Evolutionary conservation across 2,797 vertebrate genomes (phyloP), one percentile per base, ranked within the genome.

Genomic region (Tauraco hartlaubi): DNA sequence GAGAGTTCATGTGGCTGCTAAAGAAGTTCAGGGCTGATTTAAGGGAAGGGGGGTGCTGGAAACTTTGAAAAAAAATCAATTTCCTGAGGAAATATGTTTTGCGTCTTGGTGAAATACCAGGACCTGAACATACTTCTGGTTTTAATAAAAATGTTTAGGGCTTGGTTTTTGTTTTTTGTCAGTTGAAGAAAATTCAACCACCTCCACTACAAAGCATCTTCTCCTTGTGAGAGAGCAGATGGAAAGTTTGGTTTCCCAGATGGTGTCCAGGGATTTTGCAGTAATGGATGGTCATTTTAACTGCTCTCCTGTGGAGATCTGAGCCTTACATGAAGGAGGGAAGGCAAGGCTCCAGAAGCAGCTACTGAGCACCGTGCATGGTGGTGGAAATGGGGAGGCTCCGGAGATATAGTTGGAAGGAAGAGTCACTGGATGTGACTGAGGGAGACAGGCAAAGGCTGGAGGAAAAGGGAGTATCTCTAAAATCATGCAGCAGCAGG

Each of bases 21-120:
- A 85, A 92, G 77, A 68, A 87, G 78, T 77, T 80, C 44, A 91
- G 78, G 64, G 68, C 68, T 89, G 94, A 92, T 82, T 87, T 86
- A 94, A 95, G 52, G 67, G 73, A 83, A 43, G 61, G 61, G 39
- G 43, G 15, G 4, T 56, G 59, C 72, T 90, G 92, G 89, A 91
- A 94, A 97, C 72, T 51, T 94, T 31, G 75, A 76, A 91, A 89
- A 87, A 91, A 92, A 89, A 73, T 85, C 90, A 92, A 94, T 96
- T 96, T 96, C 93, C 94, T 96, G 95, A 94, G 59, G 91, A 96
- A 94, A 93, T 91, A 90, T 75, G 84, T 74, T 96, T 94, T 96
- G 91, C 94, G 90, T 94, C 88, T 85, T 5, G 49, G 59, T 77
- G 79, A 94, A 97, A 94, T 89, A 85, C 67, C 80, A 28, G 68